Evolutionary conservation across 2,113 vertebrate species (phyloP), one percentile per base, ranked within the genome.

Genomic region (Melanerpes formicivorus): DNA sequence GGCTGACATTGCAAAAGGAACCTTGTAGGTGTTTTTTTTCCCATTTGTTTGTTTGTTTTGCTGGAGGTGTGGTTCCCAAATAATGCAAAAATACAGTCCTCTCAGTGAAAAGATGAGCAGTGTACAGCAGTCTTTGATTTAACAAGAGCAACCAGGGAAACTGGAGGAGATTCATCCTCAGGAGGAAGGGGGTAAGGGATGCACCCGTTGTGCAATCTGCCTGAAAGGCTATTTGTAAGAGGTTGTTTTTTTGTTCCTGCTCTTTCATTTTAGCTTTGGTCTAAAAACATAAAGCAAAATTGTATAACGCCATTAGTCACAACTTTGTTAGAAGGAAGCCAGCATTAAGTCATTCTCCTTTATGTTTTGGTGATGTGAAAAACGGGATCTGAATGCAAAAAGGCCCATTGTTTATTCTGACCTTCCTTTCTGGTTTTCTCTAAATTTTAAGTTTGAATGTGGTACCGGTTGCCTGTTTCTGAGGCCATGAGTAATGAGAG

Each of bases 301-400:
- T 14, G 1, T 25, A 17, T 46, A 34, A 69, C 46, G 46, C 3
- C 29, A 65, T 72, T 65, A 84, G 50, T 76, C 10, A 63, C 23
- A 46, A 23, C 26, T 88, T 87, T 74, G 18, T 66, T 46, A 84
- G 63, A 76, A 81, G 40, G 67, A 95, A 88, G n/a, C 3, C 75
- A 70, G 56, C 59, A 63, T 27, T 94, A 88, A 87, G 73, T 84
- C 77, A 81, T 84, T 54, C 9, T 70, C 46, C 18, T 75, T 94
- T 90, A 11, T 93, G 8, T 87, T 84, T 93, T 63, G 54, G 18
- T 70, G 63, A 63, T 62, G 40, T 92, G 90, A 81, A 73, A 58
- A 88, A 84, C 23, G 23, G 25, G 42, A 73, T n/a, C 50, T 70
- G 50, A 88, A 90, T 66, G 32, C 55, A 90, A 66, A 46, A 6